These are phyloP conservation scores for Pomatorhinus ruficollis DNA, from an alignment of 2,113 vertebrate genomes.

Conservation along the genomic window DNA sequence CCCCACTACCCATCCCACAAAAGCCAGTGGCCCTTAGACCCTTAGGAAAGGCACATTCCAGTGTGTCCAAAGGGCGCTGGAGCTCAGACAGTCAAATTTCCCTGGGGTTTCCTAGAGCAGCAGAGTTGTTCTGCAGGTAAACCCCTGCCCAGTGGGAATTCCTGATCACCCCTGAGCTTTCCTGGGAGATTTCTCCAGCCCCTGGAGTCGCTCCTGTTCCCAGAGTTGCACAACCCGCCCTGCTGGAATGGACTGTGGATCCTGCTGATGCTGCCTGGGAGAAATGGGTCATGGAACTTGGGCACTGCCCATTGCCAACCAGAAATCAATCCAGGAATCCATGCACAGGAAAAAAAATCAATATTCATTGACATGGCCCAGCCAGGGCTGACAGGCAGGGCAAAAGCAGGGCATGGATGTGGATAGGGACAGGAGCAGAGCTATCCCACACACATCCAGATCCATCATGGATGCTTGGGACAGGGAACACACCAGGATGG, in stretches of 20 bases:
- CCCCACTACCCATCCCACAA: neutral
- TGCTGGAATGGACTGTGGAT: neutral
- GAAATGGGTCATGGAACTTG: neutral
- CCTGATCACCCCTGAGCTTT: neutral
- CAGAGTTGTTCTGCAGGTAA: neutral
- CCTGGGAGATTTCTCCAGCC: neutral
- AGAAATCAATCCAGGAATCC: neutral
- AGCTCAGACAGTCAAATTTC: neutral
- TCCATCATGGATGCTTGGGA: fast-evolving
- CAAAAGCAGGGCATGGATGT: neutral
- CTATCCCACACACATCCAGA: neutral
- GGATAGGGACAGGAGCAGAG: neutral
- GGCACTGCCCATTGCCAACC: neutral
- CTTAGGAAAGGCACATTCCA: neutral
- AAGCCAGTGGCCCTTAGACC: neutral
- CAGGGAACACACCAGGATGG: neutral
- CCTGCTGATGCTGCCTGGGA: neutral
- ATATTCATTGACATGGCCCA: neutral
- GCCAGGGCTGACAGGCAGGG: neutral
- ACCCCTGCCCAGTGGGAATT: neutral
- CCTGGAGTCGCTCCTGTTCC: neutral
- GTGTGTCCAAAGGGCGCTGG: neutral
- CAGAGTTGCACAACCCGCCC: fast-evolving
- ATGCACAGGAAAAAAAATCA: neutral
- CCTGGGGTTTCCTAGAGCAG: neutral